A percentile compares a stretch with the other conserved stretches of the same genome.
phyloP scores from a whole-genome alignment of 2,797 vertebrate species.

The Hoplostethus mediterraneus region DNA sequence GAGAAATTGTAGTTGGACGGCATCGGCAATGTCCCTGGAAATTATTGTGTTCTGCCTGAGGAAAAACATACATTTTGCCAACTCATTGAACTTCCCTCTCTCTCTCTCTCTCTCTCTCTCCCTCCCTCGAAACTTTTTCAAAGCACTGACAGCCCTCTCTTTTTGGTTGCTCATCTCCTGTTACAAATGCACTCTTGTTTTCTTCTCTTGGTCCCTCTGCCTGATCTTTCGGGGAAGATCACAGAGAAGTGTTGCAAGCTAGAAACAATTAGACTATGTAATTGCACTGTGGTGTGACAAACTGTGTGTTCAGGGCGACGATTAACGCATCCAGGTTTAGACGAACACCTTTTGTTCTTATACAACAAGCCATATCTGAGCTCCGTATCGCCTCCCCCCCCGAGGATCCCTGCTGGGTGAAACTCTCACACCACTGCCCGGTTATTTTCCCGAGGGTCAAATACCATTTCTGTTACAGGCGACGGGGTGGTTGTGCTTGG shows the following conservation, averaged over 20 bases:
- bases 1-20: conserved; percentile 56
- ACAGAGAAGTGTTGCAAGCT: conserved; percentile 48
- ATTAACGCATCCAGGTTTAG: conserved; percentile 61
- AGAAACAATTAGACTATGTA: conserved; percentile 66
- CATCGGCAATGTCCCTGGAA: conserved; percentile 49
- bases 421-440: conserved; percentile 40
- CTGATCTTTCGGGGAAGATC: conserved; percentile 24
- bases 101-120: conserved; percentile 35
- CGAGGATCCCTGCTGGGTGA: conserved; percentile 29
- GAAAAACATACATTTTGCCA: conserved; percentile 58
- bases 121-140: neutral
- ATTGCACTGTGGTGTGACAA: conserved; percentile 65
- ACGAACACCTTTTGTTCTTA: conserved; percentile 65
- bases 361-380: conserved; percentile 56
- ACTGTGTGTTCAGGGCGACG: conserved; percentile 63
- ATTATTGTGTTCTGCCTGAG: conserved; percentile 57
- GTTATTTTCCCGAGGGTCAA: conserved; percentile 45
- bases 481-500: conserved; percentile 39
- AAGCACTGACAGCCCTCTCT: conserved; percentile 16
- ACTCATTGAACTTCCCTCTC: conserved; percentile 49
- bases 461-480: conserved; percentile 36
- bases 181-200: conserved; percentile 36
- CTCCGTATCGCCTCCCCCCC: conserved; percentile 25
- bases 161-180: conserved; percentile 32
- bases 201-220: conserved; percentile 30